phyloP scores from a whole-genome alignment of 2,888 invertebrate species.

The Alsophila aescularia region DNA sequence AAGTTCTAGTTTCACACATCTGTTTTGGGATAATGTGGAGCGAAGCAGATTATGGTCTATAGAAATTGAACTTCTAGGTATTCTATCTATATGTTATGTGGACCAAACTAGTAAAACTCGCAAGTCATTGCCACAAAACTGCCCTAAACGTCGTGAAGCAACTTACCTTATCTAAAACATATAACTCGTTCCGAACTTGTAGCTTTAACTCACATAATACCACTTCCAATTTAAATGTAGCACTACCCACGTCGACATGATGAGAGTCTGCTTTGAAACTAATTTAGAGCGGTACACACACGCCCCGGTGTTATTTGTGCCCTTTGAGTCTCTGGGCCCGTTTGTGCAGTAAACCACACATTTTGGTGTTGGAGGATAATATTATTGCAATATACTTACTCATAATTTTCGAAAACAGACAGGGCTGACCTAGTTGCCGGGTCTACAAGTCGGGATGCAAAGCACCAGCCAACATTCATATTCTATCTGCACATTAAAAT shows the following conservation, averaged over 20 bases:
- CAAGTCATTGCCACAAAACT: not conserved
- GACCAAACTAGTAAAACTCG: not conserved
- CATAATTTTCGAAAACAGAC: too few relatives aligned
- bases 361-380: too few relatives aligned
- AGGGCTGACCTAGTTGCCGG: too few relatives aligned
- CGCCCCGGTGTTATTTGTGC: conserved; percentile 4
- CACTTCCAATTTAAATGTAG: conserved; percentile 26
- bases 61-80: too few relatives aligned
- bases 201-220: conserved; percentile 18
- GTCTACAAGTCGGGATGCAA: too few relatives aligned
- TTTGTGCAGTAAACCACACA: not conserved
- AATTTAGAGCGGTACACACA: conserved; percentile 22
- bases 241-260: conserved; percentile 22
- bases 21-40: too few relatives aligned
- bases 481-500: too few relatives aligned
- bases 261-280: conserved; percentile 21
- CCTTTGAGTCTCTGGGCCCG: not conserved
- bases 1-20: too few relatives aligned
- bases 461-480: too few relatives aligned
- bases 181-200: conserved; percentile 11
- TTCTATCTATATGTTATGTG: too few relatives aligned
- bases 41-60: too few relatives aligned
- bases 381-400: too few relatives aligned
- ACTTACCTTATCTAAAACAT: conserved; percentile 22
- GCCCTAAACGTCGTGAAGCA: not conserved